These are phyloP conservation scores for Clostera curtula DNA, from an alignment of 2,888 invertebrate genomes.

Conservation along the genomic window DNA sequence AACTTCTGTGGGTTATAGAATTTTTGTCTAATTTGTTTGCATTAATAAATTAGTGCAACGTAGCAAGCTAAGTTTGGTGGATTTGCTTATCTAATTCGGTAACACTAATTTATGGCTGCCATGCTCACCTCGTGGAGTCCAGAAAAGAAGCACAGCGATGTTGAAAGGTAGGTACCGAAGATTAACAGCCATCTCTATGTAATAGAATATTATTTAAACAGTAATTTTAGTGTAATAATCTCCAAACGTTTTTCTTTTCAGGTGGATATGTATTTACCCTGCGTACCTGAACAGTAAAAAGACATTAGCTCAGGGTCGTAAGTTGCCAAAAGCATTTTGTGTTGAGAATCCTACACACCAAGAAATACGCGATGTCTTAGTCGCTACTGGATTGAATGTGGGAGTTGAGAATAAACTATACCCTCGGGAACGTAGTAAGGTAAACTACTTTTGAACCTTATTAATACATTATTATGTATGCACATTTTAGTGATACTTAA, in stretches of 20 bases:
- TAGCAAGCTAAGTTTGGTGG: too few species aligned
- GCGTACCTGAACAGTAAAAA: slow-evolving; percentile 96
- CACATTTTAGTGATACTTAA: too few species aligned
- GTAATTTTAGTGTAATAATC: not conserved
- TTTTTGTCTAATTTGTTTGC: too few species aligned
- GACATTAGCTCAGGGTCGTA: slow-evolving; percentile 91
- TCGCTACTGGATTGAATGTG: slow-evolving; percentile 87
- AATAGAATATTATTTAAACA: not conserved
- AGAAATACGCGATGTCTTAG: slow-evolving; percentile 95
- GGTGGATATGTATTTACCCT: slow-evolving; percentile 98
- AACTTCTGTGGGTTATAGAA: too few species aligned
- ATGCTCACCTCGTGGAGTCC: slow-evolving; percentile 79
- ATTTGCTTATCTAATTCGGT: not conserved
- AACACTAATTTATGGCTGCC: slow-evolving; percentile 50
- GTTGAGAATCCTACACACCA: slow-evolving; percentile 96
- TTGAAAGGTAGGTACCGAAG: slow-evolving; percentile 59
- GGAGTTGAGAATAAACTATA: slow-evolving; percentile 96
- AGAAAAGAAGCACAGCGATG: slow-evolving; percentile 86
- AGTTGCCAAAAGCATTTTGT: slow-evolving; percentile 87
- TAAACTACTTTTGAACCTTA: slow-evolving; percentile 19
- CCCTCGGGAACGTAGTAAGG: slow-evolving; percentile 91
- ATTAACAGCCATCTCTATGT: too few species aligned
- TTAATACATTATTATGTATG: not conserved
- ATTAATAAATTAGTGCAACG: too few species aligned
- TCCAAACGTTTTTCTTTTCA: slow-evolving; percentile 34